Base-by-base conservation (phyloP, 2,113 vertebrate species). In the Junco hyemalis region DNA sequence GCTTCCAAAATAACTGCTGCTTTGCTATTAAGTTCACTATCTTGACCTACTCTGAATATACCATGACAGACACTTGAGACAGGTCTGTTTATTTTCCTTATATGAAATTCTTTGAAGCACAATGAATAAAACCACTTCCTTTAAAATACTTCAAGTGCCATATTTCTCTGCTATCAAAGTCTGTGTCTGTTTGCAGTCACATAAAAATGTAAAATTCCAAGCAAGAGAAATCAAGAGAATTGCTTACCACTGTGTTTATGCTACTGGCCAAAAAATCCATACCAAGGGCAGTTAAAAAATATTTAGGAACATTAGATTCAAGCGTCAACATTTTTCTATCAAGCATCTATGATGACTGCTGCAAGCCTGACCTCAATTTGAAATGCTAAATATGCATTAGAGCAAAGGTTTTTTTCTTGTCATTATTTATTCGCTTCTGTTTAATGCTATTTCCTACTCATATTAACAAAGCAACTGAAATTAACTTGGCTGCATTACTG, bases 401-500 rank as follows among this genome's bases (percentile, higher is more conserved):
- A 61, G 50, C n/a, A 78, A 83, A 69, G 38, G 5, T 28, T 48
- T 77, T 85, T 88, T 91, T n/a, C 31, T 54, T 86, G 45, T 42
- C 7, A 68, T 61, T 64, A 45, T 63, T 82, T 82, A 86, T 85
- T 84, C 1, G 6, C 65, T 86, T 63, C 40, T 81, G 3, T 54
- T 81, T 91, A 73, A 78, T 5, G 6, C 45, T 54, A 25, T 63
- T 90, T 92, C 35, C 73, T 82, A 87, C 38, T 77, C 10, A 42
- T 20, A 72, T 90, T 65, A 91, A 22, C 70, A 77, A 56, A 60
- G 38, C 33, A 77, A 57, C 24, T 56, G 57, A 81, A 90, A 92
- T 76, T 76, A 95, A 92, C 50, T 51, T 76, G 53, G 61, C 61
- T 94, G 63, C 61, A 87, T 93, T 81, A 85, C 50, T 94, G 91